Percentiles rank a stretch among this genome's conserved stretches.
Conservation (phyloP, 2,888 invertebrate species). For the Proisotoma minuta region DNA sequence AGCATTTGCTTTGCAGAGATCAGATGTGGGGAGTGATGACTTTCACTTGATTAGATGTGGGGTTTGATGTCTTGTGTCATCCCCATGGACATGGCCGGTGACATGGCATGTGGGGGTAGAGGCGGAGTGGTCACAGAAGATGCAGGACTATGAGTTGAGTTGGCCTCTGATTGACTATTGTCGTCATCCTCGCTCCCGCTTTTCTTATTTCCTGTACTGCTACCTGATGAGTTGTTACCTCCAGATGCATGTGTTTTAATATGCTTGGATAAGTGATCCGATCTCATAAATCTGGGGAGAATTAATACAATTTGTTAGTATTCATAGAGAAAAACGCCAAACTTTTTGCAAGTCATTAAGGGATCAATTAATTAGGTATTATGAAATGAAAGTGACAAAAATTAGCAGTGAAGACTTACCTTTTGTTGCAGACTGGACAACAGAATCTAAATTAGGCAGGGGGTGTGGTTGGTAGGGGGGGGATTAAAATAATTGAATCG, state of each 20-base stretch:
- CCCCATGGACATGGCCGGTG: constrained; percentile 51
- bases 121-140: constrained; percentile 51
- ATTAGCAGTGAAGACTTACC: constrained; percentile 15
- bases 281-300: constrained; percentile 65
- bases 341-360: neutral
- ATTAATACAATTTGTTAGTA: neutral
- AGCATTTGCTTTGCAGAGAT: no score
- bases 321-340: neutral
- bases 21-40: neutral
- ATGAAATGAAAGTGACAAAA: neutral
- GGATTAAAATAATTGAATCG: no score
- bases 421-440: constrained; percentile 32
- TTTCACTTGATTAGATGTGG: constrained; percentile 31
- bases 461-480: no score
- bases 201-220: constrained; percentile 59
- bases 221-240: constrained; percentile 58
- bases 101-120: constrained; percentile 57
- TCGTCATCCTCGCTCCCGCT: constrained; percentile 78
- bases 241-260: constrained; percentile 57
- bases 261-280: constrained; percentile 57
- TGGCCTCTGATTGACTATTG: constrained; percentile 62
- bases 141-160: constrained; percentile 48
- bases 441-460: no score
- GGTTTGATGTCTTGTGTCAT: constrained; percentile 47
- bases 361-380: neutral